Percentiles rank a stretch among this genome's conserved stretches.
phyloP scores from a whole-genome alignment of 2,113 vertebrate genomes.

The Microcebus murinus region DNA sequence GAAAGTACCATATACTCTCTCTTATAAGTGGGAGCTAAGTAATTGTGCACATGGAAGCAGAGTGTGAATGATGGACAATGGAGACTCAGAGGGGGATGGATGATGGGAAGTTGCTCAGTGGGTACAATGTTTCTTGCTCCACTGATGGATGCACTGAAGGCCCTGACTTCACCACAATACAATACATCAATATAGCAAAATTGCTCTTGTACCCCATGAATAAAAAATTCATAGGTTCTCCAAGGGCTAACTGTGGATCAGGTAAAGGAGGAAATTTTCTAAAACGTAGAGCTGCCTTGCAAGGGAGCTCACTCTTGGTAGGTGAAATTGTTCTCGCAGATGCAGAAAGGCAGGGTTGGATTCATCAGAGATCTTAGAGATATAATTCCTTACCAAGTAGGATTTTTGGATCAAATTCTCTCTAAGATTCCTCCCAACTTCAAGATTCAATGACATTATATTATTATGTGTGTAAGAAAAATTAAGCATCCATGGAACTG shows the following conservation, averaged over 20 bases:
- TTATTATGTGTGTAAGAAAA: slow-evolving; percentile 42
- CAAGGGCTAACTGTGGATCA: neutral
- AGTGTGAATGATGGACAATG: too few species aligned
- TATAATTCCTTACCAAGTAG: neutral
- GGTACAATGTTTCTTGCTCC: too few species aligned
- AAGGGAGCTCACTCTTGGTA: neutral
- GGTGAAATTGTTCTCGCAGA: neutral
- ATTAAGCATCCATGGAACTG: neutral
- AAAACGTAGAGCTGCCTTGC: neutral
- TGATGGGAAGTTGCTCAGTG: too few species aligned
- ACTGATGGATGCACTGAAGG: too few species aligned
- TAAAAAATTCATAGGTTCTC: neutral
- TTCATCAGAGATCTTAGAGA: neutral
- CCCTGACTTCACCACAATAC: too few species aligned
- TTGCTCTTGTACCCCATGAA: too few species aligned
- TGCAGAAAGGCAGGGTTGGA: neutral
- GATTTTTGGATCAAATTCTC: neutral
- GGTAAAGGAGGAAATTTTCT: neutral
- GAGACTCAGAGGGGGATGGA: too few species aligned
- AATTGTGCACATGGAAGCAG: too few species aligned
- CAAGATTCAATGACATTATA: neutral
- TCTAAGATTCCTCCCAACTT: neutral
- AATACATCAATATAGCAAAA: too few species aligned
- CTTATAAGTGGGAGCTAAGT: neutral
- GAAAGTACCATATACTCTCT: neutral